Conservation (phyloP, 2,888 invertebrate genomes). For the Sarcophaga caerulescens region DNA sequence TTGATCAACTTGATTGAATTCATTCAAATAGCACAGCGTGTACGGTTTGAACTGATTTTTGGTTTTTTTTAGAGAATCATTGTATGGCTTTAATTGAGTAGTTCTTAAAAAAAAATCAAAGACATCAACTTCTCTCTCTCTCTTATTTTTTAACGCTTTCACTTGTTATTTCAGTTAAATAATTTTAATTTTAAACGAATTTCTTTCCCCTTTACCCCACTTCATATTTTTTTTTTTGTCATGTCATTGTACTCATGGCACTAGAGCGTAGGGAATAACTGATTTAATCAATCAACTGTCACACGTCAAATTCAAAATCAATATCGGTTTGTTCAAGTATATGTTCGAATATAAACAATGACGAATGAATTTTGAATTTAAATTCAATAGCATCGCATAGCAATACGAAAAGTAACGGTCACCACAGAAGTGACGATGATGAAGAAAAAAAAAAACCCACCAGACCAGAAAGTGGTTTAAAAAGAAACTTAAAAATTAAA, state of each 20-base stretch:
- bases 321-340: constrained; percentile 27
- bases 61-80: too few species aligned
- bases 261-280: constrained; percentile 37
- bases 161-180: constrained; percentile 41
- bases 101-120: not conserved
- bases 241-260: constrained; percentile 60
- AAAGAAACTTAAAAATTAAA: not conserved
- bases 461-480: constrained; percentile 17
- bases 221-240: constrained; percentile 12
- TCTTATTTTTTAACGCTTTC: constrained; percentile 34
- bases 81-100: constrained; percentile 1
- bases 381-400: constrained; percentile 13
- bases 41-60: too few species aligned
- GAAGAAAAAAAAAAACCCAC: constrained; percentile 12
- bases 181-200: not conserved
- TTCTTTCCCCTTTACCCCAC: not conserved
- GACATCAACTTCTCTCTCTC: not conserved
- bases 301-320: constrained; percentile 54
- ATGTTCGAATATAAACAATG: constrained; percentile 58
- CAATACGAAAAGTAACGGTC: constrained; percentile 32
- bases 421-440: constrained; percentile 19
- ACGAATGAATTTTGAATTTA: constrained; percentile 55
- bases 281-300: constrained; percentile 68
- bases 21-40: too few species aligned
- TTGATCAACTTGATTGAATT: too few species aligned